Conservation (phyloP, 2,113 vertebrate species). For the Pluvianellus socialis region DNA sequence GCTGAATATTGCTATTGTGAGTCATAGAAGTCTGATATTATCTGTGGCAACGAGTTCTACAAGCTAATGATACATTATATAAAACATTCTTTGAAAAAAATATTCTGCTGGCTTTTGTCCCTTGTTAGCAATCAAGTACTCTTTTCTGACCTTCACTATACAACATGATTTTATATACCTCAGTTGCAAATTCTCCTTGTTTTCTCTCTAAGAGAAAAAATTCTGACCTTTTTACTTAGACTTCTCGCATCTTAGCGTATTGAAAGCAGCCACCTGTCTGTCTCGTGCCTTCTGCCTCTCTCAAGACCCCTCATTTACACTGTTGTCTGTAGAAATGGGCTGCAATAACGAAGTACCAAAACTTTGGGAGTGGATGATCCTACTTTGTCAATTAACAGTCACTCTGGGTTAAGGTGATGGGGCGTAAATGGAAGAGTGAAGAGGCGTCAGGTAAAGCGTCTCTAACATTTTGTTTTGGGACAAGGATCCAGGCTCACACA, state of each 20-base stretch:
- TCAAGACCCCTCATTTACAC: background rate
- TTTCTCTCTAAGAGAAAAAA: background rate
- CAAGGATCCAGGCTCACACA: background rate
- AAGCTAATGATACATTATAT: background rate
- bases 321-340: background rate
- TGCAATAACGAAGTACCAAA: background rate
- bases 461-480: background rate
- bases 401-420: background rate
- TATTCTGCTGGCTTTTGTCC: background rate
- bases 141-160: background rate
- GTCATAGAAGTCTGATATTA: background rate
- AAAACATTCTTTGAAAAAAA: background rate
- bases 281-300: background rate
- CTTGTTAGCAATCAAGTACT: background rate
- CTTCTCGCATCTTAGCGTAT: background rate
- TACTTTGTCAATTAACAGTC: background rate
- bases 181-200: background rate
- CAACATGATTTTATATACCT: background rate
- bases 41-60: background rate
- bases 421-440: background rate
- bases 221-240: background rate
- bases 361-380: background rate
- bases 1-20: background rate
- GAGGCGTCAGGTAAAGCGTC: background rate
- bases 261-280: background rate